phyloP scores from a whole-genome alignment of 2,888 invertebrate genomes.

The Alsophila aescularia region DNA sequence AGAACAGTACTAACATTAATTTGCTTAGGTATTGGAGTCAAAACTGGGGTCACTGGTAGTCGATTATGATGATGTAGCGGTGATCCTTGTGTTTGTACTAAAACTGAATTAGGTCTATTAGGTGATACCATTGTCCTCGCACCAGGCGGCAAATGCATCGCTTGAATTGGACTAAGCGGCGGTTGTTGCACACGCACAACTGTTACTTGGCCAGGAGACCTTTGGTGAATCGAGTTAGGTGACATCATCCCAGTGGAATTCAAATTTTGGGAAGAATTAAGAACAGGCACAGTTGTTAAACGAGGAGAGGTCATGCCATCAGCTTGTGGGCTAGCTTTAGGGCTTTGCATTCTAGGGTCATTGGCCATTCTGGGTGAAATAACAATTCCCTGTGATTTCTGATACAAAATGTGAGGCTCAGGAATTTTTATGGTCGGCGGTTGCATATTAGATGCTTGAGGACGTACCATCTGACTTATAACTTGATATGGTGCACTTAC shows the following conservation, averaged over 20 bases:
- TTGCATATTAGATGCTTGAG: conserved; percentile 79
- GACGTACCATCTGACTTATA: conserved; percentile 72
- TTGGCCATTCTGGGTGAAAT: conserved; percentile 72
- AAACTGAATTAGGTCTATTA: conserved; percentile 73
- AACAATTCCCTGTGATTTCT: conserved; percentile 74
- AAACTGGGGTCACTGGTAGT: conserved; percentile 84
- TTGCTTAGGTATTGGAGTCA: conserved; percentile 84
- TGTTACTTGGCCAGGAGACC: conserved; percentile 78
- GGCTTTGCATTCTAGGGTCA: conserved; percentile 73
- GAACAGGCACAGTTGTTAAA: conserved; percentile 69
- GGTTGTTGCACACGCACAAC: conserved; percentile 82
- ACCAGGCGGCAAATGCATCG: conserved; percentile 69
- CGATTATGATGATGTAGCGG: conserved; percentile 81
- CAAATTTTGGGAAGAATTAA: conserved; percentile 68
- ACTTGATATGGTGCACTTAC: conserved; percentile 74
- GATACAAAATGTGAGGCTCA: conserved; percentile 78
- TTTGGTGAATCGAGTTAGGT: conserved; percentile 68
- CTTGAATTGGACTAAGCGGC: conserved; percentile 74
- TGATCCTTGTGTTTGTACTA: conserved; percentile 66
- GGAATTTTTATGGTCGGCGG: conserved; percentile 88
- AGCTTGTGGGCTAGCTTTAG: conserved; percentile 66
- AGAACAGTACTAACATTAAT: conserved; percentile 76
- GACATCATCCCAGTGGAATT: conserved; percentile 67
- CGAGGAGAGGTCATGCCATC: conserved; percentile 72
- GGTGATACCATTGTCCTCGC: conserved; percentile 75